Base-by-base conservation (phyloP, 2,888 invertebrate species). In the Seira ritae region DNA sequence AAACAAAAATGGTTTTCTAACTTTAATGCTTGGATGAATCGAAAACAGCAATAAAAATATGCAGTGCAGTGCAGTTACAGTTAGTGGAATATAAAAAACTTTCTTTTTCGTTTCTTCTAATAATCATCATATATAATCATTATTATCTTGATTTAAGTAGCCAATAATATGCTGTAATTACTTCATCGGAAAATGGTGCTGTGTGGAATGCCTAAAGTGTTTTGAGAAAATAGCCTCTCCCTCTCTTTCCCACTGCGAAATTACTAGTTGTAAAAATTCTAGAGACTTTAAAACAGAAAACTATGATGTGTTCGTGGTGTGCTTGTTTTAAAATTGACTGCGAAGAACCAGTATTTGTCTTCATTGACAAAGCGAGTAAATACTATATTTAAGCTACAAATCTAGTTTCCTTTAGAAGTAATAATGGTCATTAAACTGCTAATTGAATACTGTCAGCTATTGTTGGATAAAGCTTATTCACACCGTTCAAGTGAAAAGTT, bases 141-240 rank as follows among this genome's bases (percentile, higher is more conserved):
- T 17, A 55, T 17, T 55, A 55, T 55, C 55, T 73, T 62, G 23
- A 4, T 1, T 72, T 66, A 66, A n/a, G 65, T 73, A 73, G 66
- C 23, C 46, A 73, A 73, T 73, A 73, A 73, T 73, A 42, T 42
- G 22, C 37, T 3, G 17, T 73, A 73, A 73, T 73, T 73, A 73
- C 72, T 73, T 73, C 72, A 73, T 73, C 62, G 17, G 37, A 73
- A 62, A 62, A 31, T 31, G 8, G 8, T n/a, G n/a, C 42, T 42
- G 55, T 55, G 55, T 55, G 55, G n/a, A n/a, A 55, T 55, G 55
- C 55, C n/a, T 55, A 15, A 55, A 55, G 17, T 8, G 12, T 31
- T 31, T 31, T 31, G 3, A 31, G 31, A 4, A 31, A 31, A n/a
- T n/a, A 31, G 31, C 31, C 31, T 31, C 31, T 31, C 31, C 8